Evolutionary conservation across 2,888 invertebrate genomes (phyloP), one percentile per base, ranked within the genome.

Genomic region (Eledona agricola): DNA sequence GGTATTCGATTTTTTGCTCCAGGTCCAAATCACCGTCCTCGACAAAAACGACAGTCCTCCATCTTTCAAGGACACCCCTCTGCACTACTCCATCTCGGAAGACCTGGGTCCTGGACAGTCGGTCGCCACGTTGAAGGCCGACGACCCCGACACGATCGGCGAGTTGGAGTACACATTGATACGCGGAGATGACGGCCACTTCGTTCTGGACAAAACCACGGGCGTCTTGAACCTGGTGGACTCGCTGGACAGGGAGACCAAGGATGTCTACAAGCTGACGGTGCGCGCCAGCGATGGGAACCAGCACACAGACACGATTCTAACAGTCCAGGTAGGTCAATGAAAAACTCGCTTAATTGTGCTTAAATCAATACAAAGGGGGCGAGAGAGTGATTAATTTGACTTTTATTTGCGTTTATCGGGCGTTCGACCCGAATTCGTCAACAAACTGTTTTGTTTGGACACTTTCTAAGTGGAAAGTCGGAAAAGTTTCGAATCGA

Each of bases 1-100:
- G 19, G 6, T 4, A 4, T 32, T 15, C 9, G 7, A 4, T 23
- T 75, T 66, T 68, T 72, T 62, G 65, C 84, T 83, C 12, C 86
- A 95, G 94, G 89, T 94, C 64, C 85, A 85, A 75, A 86, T 96
- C 63, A 86, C 85, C 49, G 88, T 96, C 40, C 76, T 90, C 73
- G 96, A 96, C 79, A 90, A 89, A 77, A 96, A 96, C 76, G 96
- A 96, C 80, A 93, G 92, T 69, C 93, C 95, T n/a, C 96, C 96
- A 2, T 84, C 87, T 43, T 93, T 93, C 80, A 85, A 84, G 64
- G 85, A 87, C 57, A 83, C 87, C 19, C 88, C 88, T 7, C 78
- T 87, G 64, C 83, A 83, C 35, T 90, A 87, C 73, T 81, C 84
- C 46, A 88, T 93, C 1, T 92, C 93, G 1, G 94, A 95, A 74